phyloP scores from a whole-genome alignment of 2,113 vertebrate genomes.

The Tapirus terrestris region DNA sequence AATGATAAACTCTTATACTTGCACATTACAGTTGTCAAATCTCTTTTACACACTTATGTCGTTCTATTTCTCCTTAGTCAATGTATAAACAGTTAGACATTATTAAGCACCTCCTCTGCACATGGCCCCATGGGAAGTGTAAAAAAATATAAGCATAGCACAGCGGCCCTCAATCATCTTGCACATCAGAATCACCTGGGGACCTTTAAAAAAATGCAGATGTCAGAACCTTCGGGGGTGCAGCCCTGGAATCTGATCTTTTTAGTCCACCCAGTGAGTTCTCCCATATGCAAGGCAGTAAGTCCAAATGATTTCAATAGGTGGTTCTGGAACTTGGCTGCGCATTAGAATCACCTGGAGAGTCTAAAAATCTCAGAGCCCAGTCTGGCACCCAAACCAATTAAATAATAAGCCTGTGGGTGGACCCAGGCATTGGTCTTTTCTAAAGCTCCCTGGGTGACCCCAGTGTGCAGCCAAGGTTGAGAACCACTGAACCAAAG shows the following conservation, averaged over 20 bases:
- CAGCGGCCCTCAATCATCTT: background rate
- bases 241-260: background rate
- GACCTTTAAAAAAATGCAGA: background rate
- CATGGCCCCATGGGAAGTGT: background rate
- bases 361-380: background rate
- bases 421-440: background rate
- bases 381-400: background rate
- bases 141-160: background rate
- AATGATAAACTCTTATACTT: background rate
- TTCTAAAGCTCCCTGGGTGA: background rate
- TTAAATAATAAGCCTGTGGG: background rate
- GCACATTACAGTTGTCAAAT: background rate
- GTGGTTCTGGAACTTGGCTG: background rate
- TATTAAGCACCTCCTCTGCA: background rate
- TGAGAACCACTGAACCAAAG: conserved; percentile 54
- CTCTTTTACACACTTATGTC: background rate
- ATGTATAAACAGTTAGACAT: background rate
- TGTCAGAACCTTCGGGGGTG: background rate
- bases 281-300: background rate
- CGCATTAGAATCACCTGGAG: background rate
- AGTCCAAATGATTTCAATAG: background rate
- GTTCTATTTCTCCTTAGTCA: background rate
- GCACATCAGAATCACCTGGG: background rate
- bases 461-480: background rate
- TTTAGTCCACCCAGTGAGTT: background rate